Base-by-base conservation (phyloP, 2,113 vertebrate genomes). In the Scartelaos histophorus region DNA sequence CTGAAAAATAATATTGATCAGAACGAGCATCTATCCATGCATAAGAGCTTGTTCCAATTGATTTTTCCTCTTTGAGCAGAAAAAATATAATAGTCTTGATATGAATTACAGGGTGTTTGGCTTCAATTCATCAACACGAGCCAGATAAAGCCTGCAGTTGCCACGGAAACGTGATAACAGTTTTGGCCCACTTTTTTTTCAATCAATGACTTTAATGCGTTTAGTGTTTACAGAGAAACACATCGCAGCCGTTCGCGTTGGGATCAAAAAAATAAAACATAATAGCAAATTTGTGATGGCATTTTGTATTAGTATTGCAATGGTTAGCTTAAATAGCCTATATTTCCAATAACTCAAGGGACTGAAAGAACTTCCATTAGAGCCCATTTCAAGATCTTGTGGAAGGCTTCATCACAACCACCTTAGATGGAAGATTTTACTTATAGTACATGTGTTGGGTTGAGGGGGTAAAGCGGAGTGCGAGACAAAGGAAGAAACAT, bases 191-290 rank as follows among this genome's bases (percentile, higher is more conserved):
- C 24, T 95, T 92, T 95, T 95, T 93, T 93, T 94, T 87, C 94
- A 95, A 95, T 96, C 94, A 95, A 95, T 96, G 94, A 95, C 94
- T 93, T 94, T 93, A 95, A 94, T 89, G 89, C 84, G 76, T 91
- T 93, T 58, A 88, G 90, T 91, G 88, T 94, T 94, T 93, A 93
- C 91, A 92, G 77, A 85, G 72, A 70, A 87, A 90, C 81, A 91
- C 73, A 89, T 77, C 67, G 69, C 82, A 78, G 72, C 69, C 72
- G 80, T 75, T 74, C 64, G 66, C 82, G 78, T 80, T 79, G 22
- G 17, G 25, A 2, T 62, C 16, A n/a, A 38, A 19, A 38, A 43
- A 38, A 19, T 19, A 43, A 60, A 61, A 19, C 15, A 61, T 13
- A 15, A 61, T 84, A 67, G 73, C 60, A 73, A 3, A 62, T 83